A percentile compares a stretch with the other conserved stretches of the same genome.
Evolutionary conservation across 2,797 vertebrate genomes (phyloP).

Genomic region (Pantherophis alleghaniensis): DNA sequence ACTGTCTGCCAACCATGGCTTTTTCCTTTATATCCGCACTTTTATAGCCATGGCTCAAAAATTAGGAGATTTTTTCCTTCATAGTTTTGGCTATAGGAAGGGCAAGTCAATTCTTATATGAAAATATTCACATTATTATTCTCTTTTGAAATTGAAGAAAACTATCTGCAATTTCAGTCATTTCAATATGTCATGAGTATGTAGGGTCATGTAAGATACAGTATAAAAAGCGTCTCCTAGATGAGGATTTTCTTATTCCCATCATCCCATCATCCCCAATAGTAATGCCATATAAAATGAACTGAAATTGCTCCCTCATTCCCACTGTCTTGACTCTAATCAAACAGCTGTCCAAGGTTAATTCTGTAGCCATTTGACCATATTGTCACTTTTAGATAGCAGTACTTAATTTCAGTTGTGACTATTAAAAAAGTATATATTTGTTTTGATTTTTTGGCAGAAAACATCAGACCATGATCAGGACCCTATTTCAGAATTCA

Average conservation of each 20-base stretch:
- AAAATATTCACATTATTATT: neutral
- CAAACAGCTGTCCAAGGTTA: neutral
- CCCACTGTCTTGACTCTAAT: neutral
- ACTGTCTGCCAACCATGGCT: neutral
- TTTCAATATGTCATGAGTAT: neutral
- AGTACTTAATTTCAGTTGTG: neutral
- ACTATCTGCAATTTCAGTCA: neutral
- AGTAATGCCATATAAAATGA: neutral
- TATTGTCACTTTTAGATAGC: neutral
- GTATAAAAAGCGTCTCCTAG: neutral
- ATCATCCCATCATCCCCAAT: neutral
- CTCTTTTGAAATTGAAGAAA: slow-evolving; percentile 26
- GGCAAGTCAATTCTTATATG: neutral
- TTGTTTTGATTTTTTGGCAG: slow-evolving; percentile 68
- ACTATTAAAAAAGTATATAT: neutral
- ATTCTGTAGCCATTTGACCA: neutral
- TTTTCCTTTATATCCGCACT: neutral
- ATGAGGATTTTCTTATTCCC: neutral
- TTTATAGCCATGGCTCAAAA: neutral
- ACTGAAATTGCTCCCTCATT: neutral
- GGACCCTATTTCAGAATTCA: slow-evolving; percentile 83
- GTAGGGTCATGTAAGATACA: neutral
- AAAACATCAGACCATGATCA: slow-evolving; percentile 73
- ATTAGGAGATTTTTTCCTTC: neutral
- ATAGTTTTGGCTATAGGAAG: neutral